Base-by-base conservation (phyloP, 2,888 invertebrate genomes). In the Muscina levida region DNA sequence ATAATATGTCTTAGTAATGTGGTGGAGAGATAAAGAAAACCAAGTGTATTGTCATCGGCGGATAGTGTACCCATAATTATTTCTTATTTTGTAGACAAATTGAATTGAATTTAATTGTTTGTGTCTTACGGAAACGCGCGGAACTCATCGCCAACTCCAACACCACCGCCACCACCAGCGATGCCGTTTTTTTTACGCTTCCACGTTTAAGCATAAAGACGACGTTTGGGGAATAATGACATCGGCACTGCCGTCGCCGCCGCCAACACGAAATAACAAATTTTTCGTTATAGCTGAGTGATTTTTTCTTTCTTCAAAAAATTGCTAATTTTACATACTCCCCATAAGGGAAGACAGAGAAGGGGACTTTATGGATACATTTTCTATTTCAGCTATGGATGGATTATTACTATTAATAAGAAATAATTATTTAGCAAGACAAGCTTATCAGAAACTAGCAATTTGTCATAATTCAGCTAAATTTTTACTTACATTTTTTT, bases 61-160 rank as follows among this genome's bases (percentile, higher is more conserved):
- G n/a, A n/a, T 70, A 72, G 46, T 74, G 62, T 72, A 81, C 74
- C 74, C 72, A 77, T 77, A 77, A 77, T 81, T 77, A 62, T 62
- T 62, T 62, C 77, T 76, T 56, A 24, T 76, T 79, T 77, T 57
- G 53, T 71, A 77, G 81, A 81, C 77, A 81, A 81, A 81, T 81
- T 81, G 81, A 77, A 81, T 72, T 77, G 81, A 81, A 81, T 77
- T 77, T 81, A 77, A 81, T 81, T 81, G 74, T 77, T 77, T 56
- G 72, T 77, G 72, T 77, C 72, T 81, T 77, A 56, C 70, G 75
- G 37, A 71, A 22, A 37, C 26, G 65, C 62, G 48, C 48, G 57
- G 26, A 44, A 67, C 10, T 17, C 57, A 22, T 42, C 17, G 10
- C 46, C 48, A 19, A 17, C 15, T 59, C 31, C 44, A 68, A 24